Evolutionary conservation across 2,113 vertebrate genomes (phyloP).

Genomic region (Misgurnus anguillicaudatus): DNA sequence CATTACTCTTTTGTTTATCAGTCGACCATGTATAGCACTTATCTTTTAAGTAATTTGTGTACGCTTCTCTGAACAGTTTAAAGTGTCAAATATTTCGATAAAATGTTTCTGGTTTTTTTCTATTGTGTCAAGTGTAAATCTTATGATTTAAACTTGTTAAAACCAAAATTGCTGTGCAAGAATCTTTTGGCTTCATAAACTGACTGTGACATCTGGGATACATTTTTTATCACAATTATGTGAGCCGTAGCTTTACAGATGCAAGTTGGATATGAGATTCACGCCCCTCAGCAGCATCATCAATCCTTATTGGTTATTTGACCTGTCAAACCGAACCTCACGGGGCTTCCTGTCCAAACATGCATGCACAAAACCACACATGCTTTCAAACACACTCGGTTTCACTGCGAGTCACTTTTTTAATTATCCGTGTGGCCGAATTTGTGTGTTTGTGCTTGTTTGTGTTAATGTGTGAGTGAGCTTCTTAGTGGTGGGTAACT

Average conservation of each 20-base stretch:
- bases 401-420: neutral
- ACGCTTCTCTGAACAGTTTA: neutral
- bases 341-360: constrained; percentile 12
- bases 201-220: neutral
- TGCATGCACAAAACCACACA: neutral
- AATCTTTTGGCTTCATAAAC: constrained; percentile 8
- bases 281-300: constrained; percentile 1
- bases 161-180: neutral
- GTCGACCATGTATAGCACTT: neutral
- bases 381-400: neutral
- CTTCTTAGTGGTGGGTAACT: constrained; percentile 53
- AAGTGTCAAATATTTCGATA: no score
- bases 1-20: neutral
- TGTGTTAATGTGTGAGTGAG: constrained; percentile 11
- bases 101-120: no score
- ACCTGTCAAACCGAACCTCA: constrained; percentile 15
- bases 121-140: no score
- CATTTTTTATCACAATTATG: neutral
- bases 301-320: constrained; percentile 27
- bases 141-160: neutral
- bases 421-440: neutral
- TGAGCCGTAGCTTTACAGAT: neutral
- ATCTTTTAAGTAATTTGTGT: neutral
- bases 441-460: constrained; percentile 42
- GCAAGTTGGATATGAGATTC: neutral